A percentile compares a stretch with the other conserved stretches of the same genome.
phyloP scores from a whole-genome alignment of 37 sponge, comb jelly and placozoan species.

The Oscarella lobularis region DNA sequence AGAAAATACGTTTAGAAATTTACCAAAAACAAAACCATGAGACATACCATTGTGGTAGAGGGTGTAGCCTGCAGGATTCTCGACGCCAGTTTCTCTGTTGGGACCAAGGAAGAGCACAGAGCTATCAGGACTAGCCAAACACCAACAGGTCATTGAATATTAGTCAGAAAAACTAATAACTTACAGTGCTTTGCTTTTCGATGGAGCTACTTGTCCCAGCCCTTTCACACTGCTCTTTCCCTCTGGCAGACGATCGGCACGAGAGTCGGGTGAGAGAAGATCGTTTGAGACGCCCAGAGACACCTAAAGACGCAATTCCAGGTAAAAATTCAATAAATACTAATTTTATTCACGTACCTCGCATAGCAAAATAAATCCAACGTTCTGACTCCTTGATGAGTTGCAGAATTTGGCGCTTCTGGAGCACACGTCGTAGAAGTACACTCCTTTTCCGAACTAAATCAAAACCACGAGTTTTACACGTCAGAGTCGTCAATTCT shows the following conservation, averaged over 20 bases:
- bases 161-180: too few relatives aligned
- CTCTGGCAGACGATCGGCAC: constrained; percentile 62
- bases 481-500: neutral
- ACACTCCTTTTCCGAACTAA: constrained; percentile 91
- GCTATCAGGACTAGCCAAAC: constrained; percentile 38
- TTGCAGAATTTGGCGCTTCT: constrained; percentile 98
- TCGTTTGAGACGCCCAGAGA: constrained; percentile 67
- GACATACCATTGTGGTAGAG: constrained; percentile 83
- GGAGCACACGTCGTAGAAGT: constrained; percentile 94
- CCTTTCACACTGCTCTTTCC: constrained; percentile 82
- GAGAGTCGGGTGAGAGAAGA: constrained; percentile 67
- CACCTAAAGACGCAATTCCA: constrained; percentile 17
- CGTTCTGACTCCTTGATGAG: constrained; percentile 51
- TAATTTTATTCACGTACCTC: constrained; percentile 39
- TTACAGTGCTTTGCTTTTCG: neutral
- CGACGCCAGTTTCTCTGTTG: constrained; percentile 40
- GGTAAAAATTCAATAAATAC: neutral
- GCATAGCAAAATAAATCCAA: constrained; percentile 69
- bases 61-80: constrained; percentile 78
- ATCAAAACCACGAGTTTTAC: neutral
- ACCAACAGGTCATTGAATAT: neutral
- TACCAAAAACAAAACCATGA: too few relatives aligned
- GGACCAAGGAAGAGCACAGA: constrained; percentile 70
- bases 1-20: too few relatives aligned
- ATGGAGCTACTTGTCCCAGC: constrained; percentile 56